Evolutionary conservation across 92 coral and sea anemone genomes (phyloP).

Genomic region (Palythoa grandis): DNA sequence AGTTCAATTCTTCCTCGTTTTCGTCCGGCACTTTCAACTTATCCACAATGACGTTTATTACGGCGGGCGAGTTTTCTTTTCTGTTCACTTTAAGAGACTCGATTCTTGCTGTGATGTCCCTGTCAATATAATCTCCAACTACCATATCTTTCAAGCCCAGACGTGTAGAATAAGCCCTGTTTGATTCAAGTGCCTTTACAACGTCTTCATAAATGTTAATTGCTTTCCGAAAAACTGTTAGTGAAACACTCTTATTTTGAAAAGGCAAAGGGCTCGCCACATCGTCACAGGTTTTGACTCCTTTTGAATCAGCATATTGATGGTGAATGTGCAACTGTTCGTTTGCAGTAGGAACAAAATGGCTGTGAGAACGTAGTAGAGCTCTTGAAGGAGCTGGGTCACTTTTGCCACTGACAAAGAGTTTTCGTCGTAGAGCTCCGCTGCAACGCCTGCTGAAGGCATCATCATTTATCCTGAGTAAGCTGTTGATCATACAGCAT

Average conservation of each 20-base stretch:
- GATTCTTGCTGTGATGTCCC: neutral
- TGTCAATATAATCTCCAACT: neutral
- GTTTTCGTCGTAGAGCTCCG: neutral
- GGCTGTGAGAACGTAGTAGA: neutral
- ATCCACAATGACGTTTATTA: neutral
- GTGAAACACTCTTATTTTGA: neutral
- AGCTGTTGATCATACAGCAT: conserved; percentile 5
- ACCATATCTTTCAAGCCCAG: neutral
- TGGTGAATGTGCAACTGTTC: neutral
- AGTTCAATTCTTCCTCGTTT: neutral
- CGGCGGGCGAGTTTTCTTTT: neutral
- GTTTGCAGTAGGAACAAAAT: neutral
- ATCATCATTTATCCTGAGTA: neutral
- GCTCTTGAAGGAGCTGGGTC: neutral
- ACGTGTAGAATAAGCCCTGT: neutral
- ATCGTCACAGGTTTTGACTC: neutral
- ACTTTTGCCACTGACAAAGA: conserved; percentile 5
- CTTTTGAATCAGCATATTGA: neutral
- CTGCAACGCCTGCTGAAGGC: neutral
- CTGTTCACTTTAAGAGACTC: neutral
- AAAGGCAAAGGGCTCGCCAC: neutral
- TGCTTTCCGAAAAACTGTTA: neutral
- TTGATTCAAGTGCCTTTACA: conserved; percentile 5
- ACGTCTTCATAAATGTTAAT: conserved; percentile 16
- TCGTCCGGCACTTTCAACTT: neutral